Base-by-base conservation (phyloP, 2,888 invertebrate genomes). In the Listrodromus nycthemerus region DNA sequence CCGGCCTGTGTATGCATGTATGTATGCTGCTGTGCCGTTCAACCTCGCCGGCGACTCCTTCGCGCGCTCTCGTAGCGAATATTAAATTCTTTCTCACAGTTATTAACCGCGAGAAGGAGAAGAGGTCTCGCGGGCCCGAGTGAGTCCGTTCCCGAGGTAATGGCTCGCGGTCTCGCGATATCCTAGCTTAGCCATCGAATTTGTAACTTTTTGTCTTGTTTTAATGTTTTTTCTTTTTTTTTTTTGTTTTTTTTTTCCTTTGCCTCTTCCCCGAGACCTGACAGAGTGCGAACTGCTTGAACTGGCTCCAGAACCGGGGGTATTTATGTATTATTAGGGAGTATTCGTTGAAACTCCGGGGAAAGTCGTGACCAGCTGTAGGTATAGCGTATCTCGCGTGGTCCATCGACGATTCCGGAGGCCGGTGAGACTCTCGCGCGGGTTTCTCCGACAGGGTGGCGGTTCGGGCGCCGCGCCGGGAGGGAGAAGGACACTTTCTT, bases 61-160 rank as follows among this genome's bases (percentile, higher is more conserved):
- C 77, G 55, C 69, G 33, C 63, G 21, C 41, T 77, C 66, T 66
- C 30, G 24, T 85, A 83, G 82, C 86, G 86, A 88, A 86, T 88
- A 88, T 89, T 88, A 89, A 89, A 88, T 88, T 85, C 86, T 87
- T 89, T 88, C 88, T 88, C 87, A 86, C 86, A 87, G 86, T 87
- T 88, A 89, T 88, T 89, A 89, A 83, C 86, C 41, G 41, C 41
- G 41, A 45, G 41, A 16, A 41, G 41, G 41, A 45, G 41, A 16
- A 86, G 83, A 75, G 69, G 48, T 78, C 80, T 69, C 33, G 67
- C 63, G 84, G 76, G 83, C 71, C 75, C 74, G 71, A 82, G 85
- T 37, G 67, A 61, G 78, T 30, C 76, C 82, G 73, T 79, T 76
- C 76, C 48, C 69, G 27, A 61, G 61, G 78, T 79, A 84, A 85